These are phyloP conservation scores for Plebejus argus DNA, from an alignment of 2,888 invertebrate species.

Conservation along the genomic window DNA sequence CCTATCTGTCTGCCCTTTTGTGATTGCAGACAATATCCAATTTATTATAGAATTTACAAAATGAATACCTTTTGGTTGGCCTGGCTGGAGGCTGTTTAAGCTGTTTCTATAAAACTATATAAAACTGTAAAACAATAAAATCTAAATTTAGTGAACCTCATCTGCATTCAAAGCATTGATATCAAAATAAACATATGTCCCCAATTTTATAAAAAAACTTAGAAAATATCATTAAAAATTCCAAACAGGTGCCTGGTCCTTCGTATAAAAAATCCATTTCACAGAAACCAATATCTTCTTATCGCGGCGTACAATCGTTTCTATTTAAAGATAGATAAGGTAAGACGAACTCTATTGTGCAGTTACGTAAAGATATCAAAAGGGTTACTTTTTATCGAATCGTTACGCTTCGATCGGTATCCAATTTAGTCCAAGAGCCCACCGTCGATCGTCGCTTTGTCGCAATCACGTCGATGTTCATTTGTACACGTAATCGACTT, in stretches of 20 bases:
- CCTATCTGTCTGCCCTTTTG: no score
- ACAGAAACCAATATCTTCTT: constrained; percentile 34
- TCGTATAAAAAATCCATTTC: constrained; percentile 25
- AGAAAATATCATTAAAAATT: constrained; percentile 26
- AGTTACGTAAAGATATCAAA: constrained; percentile 66
- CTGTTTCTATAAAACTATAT: no score
- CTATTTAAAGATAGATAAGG: constrained; percentile 41
- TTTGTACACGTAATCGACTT: constrained; percentile 64
- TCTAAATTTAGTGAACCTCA: not conserved
- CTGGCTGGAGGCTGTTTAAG: no score
- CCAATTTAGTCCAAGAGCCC: constrained; percentile 69
- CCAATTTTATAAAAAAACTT: not conserved
- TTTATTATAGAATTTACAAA: no score
- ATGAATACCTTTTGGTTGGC: no score
- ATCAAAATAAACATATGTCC: not conserved
- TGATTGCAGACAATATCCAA: no score
- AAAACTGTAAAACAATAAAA: no score
- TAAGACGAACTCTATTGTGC: constrained; percentile 57
- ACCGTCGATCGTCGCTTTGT: constrained; percentile 63
- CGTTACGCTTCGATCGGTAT: constrained; percentile 71
- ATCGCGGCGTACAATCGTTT: constrained; percentile 39
- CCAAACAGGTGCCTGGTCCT: constrained; percentile 16
- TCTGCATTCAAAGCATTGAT: not conserved
- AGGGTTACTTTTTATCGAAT: constrained; percentile 63
- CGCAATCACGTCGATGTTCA: constrained; percentile 62